Evolutionary conservation across 2,888 invertebrate species (phyloP), one percentile per base, ranked within the genome.

Genomic region (Autographa gamma): DNA sequence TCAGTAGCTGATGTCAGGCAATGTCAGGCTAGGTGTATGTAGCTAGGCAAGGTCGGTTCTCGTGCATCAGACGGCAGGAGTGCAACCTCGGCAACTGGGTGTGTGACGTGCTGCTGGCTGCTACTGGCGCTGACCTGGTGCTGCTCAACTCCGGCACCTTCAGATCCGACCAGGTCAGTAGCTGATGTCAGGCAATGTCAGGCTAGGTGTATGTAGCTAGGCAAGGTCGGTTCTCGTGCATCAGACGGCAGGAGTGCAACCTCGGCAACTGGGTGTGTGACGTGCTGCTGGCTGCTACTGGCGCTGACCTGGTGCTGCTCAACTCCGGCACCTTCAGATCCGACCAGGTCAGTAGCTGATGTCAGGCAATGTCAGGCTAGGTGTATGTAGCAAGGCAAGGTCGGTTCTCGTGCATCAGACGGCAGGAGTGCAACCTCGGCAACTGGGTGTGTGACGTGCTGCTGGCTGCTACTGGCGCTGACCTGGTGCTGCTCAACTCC

Each of bases 71-170:
- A 25, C 97, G 98, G 0, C 93, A 96, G 74, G 99, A 99, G 95
- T 98, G 98, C n/a, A 99, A 99, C 95, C 95, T 99, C 54, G 98
- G 98, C 82, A 97, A 98, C 92, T 98, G 98, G 97, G 96, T 98
- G 61, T 97, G 97, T 86, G 98, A 98, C 88, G 97, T 98, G 14
- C 96, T 98, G 71, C 92, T 98, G 72, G 98, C 98, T 0, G 97
- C 98, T 11, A 98, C 98, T 0, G 97, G 98, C 0, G 98, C 98
- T 0, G 98, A 99, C 90, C 95, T 98, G 64, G 98, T 98, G 11
- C 91, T 99, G 18, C 93, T 99, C 59, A 99, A 99, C 93, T 98
- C 98, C 0, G 98, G 98, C n/a, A 98, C 98, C 18, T 96, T 98
- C 80, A 93, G 98, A 60, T 97, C 97, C 5, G 98, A 98, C 82